A percentile compares a stretch with the other conserved stretches of the same genome.
Evolutionary conservation across 2,888 invertebrate species (phyloP).

Genomic region (Protonemura montana): DNA sequence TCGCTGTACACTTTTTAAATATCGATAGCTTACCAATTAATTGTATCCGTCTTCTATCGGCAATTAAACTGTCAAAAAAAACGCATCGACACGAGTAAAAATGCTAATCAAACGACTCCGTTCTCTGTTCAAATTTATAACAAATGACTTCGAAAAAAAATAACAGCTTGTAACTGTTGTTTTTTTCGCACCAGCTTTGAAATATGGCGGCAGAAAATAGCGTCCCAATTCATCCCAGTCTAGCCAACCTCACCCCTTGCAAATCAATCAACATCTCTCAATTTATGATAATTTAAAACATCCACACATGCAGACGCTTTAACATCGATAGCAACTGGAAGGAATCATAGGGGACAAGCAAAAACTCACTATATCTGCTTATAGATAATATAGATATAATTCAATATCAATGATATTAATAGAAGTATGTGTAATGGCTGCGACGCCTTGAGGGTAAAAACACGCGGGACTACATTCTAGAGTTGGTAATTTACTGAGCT

Average conservation of each 20-base stretch:
- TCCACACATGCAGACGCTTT: neutral
- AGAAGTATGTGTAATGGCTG: neutral
- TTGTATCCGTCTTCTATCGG: neutral
- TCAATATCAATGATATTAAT: constrained; percentile 12
- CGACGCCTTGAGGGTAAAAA: neutral
- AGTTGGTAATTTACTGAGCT: neutral
- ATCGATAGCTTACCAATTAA: neutral
- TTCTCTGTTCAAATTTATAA: neutral
- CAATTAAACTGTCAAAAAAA: neutral
- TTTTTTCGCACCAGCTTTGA: neutral
- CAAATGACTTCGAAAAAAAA: neutral
- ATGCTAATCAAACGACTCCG: neutral
- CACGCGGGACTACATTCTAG: neutral
- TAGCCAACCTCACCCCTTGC: neutral
- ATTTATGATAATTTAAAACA: constrained; percentile 1
- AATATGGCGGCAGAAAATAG: neutral
- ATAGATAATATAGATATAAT: neutral
- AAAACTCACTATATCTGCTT: neutral
- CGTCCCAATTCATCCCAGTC: neutral
- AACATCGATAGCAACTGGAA: neutral
- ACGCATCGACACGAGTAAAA: neutral
- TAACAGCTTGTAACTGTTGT: neutral
- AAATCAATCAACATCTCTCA: neutral
- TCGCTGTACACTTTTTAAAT: neutral
- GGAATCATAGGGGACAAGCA: neutral